Percentiles rank a stretch among this genome's conserved stretches.
Evolutionary conservation across 1,140 invertebrate genomes (phyloP).

Genomic region (Oreohelix idahoensis): DNA sequence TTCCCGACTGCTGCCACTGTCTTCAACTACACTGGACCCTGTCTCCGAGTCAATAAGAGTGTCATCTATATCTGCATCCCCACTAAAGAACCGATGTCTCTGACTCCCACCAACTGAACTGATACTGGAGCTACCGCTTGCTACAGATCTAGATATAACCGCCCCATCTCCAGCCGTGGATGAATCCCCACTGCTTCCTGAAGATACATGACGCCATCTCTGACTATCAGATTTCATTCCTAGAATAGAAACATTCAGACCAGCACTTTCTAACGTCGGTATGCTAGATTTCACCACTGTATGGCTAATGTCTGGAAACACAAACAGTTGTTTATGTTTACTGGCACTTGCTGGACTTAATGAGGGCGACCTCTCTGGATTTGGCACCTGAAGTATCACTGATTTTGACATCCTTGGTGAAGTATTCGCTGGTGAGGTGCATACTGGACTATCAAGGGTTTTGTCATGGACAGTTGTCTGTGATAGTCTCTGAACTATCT

Average conservation of each 20-base stretch:
- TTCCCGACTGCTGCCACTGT: slow-evolving; percentile 55
- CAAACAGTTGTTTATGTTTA: slow-evolving; percentile 31
- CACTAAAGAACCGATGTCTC: slow-evolving; percentile 28
- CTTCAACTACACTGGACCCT: slow-evolving; percentile 49
- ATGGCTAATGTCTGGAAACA: slow-evolving; percentile 25
- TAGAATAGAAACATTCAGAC: not conserved
- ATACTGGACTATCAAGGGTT: not conserved
- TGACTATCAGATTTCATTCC: slow-evolving; percentile 17
- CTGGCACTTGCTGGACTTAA: not conserved
- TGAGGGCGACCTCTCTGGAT: slow-evolving; percentile 25
- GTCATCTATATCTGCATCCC: slow-evolving; percentile 41
- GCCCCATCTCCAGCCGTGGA: slow-evolving; percentile 24
- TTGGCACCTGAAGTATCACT: slow-evolving; percentile 21
- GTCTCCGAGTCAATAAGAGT: slow-evolving; percentile 46
- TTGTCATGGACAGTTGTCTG: slow-evolving; percentile 31
- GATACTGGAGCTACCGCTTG: not conserved
- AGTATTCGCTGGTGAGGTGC: not conserved
- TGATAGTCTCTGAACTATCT: slow-evolving; percentile 36
- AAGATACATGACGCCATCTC: slow-evolving; percentile 35
- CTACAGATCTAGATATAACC: not conserved
- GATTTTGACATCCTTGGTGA: slow-evolving; percentile 21
- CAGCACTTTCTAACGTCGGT: slow-evolving; percentile 16
- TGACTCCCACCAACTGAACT: not conserved
- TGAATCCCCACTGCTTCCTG: slow-evolving; percentile 34
- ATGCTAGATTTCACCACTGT: not conserved